These are phyloP conservation scores for Galerucella pusilla DNA, from an alignment of 2,888 invertebrate genomes.

Conservation along the genomic window DNA sequence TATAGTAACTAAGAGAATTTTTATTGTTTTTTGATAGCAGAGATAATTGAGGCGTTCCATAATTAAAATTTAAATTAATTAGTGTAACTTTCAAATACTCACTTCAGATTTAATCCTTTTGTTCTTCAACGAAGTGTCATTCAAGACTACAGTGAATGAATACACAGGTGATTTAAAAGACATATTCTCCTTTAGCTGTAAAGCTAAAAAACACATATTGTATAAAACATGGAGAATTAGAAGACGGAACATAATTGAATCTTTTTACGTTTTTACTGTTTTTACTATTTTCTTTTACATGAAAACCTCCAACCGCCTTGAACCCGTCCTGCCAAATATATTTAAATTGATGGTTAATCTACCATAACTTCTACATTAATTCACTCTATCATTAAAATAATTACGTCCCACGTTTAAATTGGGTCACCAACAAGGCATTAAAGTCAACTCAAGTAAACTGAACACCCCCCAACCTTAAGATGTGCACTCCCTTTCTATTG, in stretches of 20 bases:
- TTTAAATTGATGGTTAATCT: no score
- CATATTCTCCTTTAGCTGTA: conserved; percentile 54
- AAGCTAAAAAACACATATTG: conserved; percentile 51
- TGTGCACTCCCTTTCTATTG: conserved; percentile 12
- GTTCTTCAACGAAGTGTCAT: conserved; percentile 65
- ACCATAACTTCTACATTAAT: background rate
- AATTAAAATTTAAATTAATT: background rate
- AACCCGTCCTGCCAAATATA: no score
- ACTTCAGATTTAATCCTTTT: conserved; percentile 47
- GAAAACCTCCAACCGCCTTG: no score
- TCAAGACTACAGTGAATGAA: conserved; percentile 67
- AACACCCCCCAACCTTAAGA: background rate
- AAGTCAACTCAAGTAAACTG: background rate
- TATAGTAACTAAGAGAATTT: no score
- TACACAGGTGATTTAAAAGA: conserved; percentile 63
- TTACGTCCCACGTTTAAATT: background rate
- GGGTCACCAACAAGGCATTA: conserved; percentile 5
- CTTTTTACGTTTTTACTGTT: no score
- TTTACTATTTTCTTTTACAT: no score
- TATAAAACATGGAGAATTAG: no score
- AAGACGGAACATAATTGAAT: no score
- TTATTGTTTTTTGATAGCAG: no score
- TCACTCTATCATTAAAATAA: background rate
- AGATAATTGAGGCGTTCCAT: no score
- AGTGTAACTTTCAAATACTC: conserved; percentile 36